Evolutionary conservation across 1,140 invertebrate genomes (phyloP), one percentile per base, ranked within the genome.

Genomic region (Cylas formicarius): DNA sequence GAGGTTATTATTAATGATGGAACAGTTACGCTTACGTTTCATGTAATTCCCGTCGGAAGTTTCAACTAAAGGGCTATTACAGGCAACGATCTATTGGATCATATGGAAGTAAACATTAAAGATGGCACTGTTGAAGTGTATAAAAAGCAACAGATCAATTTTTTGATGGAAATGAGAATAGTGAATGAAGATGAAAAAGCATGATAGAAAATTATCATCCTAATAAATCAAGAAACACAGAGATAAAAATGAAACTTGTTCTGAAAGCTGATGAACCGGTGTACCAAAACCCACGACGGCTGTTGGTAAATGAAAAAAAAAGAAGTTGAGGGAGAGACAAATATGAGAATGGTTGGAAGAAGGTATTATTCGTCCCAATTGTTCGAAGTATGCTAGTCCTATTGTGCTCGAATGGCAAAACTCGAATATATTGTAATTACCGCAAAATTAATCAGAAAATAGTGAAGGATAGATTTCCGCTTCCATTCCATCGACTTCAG

Each of bases 361-460:
- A 0, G 47, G 41, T 14, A 49, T 59, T n/a, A 44, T 70, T 0
- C 17, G 33, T 32, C 41, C 23, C 8, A 65, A 60, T 22, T 10
- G 14, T 9, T 67, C 66, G 21, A 67, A 70, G 5, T 76, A 61
- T 58, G 56, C 66, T 2, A 63, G 63, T 16, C 68, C 66, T n/a
- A 53, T 72, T 0, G n/a, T n/a, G n/a, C n/a, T n/a, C n/a, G n/a
- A n/a, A 43, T 14, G 47, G 51, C n/a, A 1, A 13, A 3, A 40
- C 48, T 4, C 32, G 73, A 26, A 60, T 75, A 7, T 77, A 72
- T 57, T 50, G 72, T 3, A 72, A 78, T 48, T 76, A 67, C 48
- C 48, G 71, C 7, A 32, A 42, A 24, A 32, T 76, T 2, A 76
- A 76, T 47, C 52, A 55, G 23, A 48, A 38, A 19, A 56, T 62